Conservation (phyloP, 2,113 vertebrate genomes). For the Perca fluviatilis region DNA sequence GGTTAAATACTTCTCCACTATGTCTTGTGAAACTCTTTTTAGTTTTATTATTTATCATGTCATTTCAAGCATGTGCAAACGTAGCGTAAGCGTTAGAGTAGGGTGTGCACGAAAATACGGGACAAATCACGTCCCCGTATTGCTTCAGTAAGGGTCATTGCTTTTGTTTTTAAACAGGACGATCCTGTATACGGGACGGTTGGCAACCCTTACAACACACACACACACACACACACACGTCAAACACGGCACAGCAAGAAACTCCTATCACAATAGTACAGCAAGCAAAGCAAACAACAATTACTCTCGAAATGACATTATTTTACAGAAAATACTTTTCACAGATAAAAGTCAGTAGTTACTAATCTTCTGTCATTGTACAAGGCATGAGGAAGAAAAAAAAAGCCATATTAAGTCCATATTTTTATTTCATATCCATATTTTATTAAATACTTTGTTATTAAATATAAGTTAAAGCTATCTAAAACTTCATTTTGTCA, state of each 20-base stretch:
- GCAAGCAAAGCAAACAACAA: background rate
- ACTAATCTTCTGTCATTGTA: background rate
- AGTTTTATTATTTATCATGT: no score
- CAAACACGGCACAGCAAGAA: background rate
- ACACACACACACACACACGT: background rate
- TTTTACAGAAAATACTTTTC: conserved; percentile 24
- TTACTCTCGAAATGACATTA: background rate
- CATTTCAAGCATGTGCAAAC: no score
- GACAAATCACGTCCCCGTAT: no score
- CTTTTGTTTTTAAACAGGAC: no score
- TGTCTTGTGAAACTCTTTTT: no score
- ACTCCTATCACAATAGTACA: conserved; percentile 1
- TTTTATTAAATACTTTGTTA: conserved; percentile 11
- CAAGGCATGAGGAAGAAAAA: background rate
- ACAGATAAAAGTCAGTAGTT: background rate
- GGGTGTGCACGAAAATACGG: no score
- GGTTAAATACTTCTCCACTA: no score
- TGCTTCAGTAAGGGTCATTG: background rate
- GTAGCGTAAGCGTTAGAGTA: no score
- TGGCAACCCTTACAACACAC: no score
- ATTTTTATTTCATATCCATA: background rate
- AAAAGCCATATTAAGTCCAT: background rate
- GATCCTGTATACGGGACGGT: no score
- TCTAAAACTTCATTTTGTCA: conserved; percentile 51
- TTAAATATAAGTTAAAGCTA: conserved; percentile 7